Percentiles rank a stretch among this genome's conserved stretches.
Conservation (phyloP, 2,113 vertebrate genomes). For the Gallinago undulata region DNA sequence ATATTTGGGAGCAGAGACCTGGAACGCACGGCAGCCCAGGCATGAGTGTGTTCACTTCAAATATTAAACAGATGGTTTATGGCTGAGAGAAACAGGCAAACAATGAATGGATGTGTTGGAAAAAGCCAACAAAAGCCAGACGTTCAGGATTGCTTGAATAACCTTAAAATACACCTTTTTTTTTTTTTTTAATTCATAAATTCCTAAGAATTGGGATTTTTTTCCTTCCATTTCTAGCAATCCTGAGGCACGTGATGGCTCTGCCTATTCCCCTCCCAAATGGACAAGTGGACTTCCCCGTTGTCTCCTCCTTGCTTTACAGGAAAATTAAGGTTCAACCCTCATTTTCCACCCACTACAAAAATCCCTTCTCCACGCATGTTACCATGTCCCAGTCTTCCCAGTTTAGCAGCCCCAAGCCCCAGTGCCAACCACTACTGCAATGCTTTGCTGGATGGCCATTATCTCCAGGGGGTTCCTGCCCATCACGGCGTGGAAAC, state of each 20-base stretch:
- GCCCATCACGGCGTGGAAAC: rapidly evolving
- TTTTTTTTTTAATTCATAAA: background rate
- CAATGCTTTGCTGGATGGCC: background rate
- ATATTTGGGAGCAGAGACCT: background rate
- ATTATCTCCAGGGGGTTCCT: background rate
- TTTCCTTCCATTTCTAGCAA: background rate
- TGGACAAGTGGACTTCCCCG: rapidly evolving
- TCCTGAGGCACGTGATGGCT: background rate
- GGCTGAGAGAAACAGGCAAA: background rate
- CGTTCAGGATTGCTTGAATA: background rate
- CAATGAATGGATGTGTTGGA: background rate
- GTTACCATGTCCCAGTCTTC: background rate
- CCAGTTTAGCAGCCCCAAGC: background rate
- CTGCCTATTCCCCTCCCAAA: background rate
- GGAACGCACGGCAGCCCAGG: rapidly evolving
- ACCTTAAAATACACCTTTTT: background rate
- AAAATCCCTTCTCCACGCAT: background rate
- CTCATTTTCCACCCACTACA: background rate
- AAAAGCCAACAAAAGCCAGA: background rate
- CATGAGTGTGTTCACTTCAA: rapidly evolving
- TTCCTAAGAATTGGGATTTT: background rate
- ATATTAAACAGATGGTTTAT: background rate
- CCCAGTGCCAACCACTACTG: background rate
- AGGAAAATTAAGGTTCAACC: no score
- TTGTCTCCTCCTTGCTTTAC: rapidly evolving